A percentile compares a stretch with the other conserved stretches of the same genome.
Evolutionary conservation across 2,113 vertebrate species (phyloP).

Genomic region (Poeciliopsis occidentalis): DNA sequence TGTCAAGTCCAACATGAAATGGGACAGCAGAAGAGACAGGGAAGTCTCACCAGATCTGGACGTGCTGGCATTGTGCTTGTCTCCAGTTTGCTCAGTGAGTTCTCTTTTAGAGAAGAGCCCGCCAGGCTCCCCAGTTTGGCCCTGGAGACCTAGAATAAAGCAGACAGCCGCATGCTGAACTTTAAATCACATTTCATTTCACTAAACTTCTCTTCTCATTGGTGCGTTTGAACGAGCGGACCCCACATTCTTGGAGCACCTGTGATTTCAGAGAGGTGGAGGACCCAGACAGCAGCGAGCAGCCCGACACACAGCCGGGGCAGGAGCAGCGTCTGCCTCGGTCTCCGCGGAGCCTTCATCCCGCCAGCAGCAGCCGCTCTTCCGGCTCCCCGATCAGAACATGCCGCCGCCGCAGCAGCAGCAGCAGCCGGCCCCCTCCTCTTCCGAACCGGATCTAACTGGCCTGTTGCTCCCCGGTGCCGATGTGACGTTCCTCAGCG

Average conservation of each 20-base stretch:
- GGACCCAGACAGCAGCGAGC: conserved; percentile 66
- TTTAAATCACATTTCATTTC: neutral
- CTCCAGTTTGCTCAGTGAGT: conserved; percentile 48
- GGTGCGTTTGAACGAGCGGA: too few relatives aligned
- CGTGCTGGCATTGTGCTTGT: conserved; percentile 56
- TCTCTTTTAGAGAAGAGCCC: conserved; percentile 61
- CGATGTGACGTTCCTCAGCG: conserved; percentile 1
- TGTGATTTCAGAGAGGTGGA: conserved; percentile 62
- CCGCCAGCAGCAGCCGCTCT: conserved; percentile 46
- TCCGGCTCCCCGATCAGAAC: conserved; percentile 66
- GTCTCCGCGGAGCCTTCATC: conserved; percentile 76
- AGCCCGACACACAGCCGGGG: conserved; percentile 72
- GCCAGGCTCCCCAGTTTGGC: conserved; percentile 23
- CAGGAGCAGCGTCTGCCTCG: conserved; percentile 71
- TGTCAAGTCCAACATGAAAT: neutral
- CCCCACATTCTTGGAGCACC: conserved; percentile 52
- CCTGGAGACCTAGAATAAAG: conserved; percentile 28
- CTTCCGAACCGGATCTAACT: neutral
- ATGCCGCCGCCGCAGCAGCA: conserved; percentile 36
- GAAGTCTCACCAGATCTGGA: conserved; percentile 66
- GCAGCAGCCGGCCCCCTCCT: neutral
- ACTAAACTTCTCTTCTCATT: neutral
- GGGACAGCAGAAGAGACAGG: neutral
- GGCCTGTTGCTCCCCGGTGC: conserved; percentile 9
- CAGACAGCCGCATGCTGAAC: neutral